These are phyloP conservation scores for Paralinhomoeus sp. DNA, from an alignment of 2,888 invertebrate genomes.

Conservation along the genomic window DNA sequence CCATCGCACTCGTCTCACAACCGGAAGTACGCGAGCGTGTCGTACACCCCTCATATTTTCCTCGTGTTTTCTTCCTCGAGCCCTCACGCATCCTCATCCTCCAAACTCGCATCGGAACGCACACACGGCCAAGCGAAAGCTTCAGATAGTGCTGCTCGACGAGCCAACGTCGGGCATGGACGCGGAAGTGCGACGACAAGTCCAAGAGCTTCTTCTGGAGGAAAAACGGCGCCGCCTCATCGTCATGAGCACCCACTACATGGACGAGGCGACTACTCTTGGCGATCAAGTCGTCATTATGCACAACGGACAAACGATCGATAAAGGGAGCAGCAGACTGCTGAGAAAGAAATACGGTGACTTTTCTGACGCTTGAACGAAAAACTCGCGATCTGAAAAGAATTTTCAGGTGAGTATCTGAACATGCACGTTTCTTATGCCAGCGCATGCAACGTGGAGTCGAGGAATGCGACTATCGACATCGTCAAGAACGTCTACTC, in stretches of 20 bases:
- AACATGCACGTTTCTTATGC: background rate
- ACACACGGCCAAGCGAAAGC: too few relatives aligned
- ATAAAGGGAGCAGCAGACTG: background rate
- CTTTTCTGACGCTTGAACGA: background rate
- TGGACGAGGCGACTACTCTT: background rate
- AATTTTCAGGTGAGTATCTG: background rate
- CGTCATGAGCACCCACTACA: background rate
- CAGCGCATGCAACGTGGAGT: background rate
- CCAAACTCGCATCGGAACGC: too few relatives aligned
- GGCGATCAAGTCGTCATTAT: background rate
- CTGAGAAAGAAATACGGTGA: background rate
- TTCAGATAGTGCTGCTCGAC: background rate
- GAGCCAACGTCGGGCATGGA: background rate
- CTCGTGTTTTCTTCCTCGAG: too few relatives aligned
- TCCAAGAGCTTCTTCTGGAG: background rate
- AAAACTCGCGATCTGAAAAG: background rate
- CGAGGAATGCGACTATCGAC: background rate
- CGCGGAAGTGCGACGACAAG: background rate
- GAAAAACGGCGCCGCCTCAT: background rate
- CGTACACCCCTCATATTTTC: background rate
- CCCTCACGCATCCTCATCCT: too few relatives aligned
- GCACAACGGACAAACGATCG: background rate
- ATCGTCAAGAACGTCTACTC: background rate
- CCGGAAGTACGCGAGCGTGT: background rate
- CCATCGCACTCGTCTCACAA: background rate